These are phyloP conservation scores for Spea multiplicata DNA, from an alignment of 2,113 vertebrate genomes.

Conservation along the genomic window DNA sequence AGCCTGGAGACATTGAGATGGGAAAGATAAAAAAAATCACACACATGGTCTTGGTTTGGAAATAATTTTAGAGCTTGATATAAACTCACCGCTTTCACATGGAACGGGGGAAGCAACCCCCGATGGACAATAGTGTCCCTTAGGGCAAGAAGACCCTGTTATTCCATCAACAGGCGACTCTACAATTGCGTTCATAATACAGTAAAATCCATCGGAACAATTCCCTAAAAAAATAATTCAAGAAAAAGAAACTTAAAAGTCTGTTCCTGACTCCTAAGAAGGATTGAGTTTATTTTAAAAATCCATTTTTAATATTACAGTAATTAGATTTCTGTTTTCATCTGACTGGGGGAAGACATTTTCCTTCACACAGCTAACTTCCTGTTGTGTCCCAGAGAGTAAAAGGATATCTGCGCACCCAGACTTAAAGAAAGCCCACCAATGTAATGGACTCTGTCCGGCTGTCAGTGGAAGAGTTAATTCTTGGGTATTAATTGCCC, in stretches of 20 bases:
- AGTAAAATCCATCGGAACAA: constrained; percentile 71
- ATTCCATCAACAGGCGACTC: constrained; percentile 58
- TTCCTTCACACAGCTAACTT: no score
- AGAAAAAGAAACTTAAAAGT: no score
- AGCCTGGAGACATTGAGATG: constrained; percentile 55
- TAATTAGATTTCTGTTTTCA: no score
- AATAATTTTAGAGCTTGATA: not conserved
- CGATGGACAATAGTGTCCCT: constrained; percentile 68
- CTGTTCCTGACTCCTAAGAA: no score
- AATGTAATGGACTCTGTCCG: not conserved
- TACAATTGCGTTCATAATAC: constrained; percentile 57
- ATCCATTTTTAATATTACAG: no score
- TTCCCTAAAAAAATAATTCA: constrained; percentile 55
- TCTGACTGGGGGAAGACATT: no score
- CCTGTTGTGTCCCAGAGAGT: no score
- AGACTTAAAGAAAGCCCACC: not conserved
- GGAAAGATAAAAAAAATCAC: not conserved
- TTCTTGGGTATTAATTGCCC: no score
- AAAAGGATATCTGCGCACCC: no score
- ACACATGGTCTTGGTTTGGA: not conserved
- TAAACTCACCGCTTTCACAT: constrained; percentile 6
- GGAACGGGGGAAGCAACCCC: constrained; percentile 44
- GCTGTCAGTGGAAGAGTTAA: no score
- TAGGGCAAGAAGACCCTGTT: constrained; percentile 59
- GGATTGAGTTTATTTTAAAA: no score